Evolutionary conservation across 2,888 invertebrate species (phyloP), one percentile per base, ranked within the genome.

Genomic region (Uloborus plumipes): DNA sequence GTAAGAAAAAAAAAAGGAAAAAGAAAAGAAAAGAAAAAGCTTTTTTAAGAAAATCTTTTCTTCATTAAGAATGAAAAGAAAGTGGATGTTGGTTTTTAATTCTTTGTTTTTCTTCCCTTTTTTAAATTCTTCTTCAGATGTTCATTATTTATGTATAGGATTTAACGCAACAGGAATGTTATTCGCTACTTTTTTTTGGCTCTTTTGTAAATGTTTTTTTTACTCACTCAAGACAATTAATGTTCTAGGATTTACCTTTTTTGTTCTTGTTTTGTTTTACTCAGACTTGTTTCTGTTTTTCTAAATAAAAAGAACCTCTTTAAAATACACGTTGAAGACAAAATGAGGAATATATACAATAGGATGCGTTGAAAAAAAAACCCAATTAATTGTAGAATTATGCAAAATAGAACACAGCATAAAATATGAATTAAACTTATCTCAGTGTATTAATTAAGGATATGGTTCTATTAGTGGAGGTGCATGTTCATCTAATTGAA

Each of bases 101-200:
- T 70, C n/a, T 62, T 62, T 31, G 18, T 31, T 47, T 70, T 39
- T 16, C 58, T 50, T 53, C 47, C 22, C n/a, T 73, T 64, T n/a
- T 69, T 50, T 71, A 49, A 22, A 20, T 50, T 66, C 15, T 64
- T 78, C 58, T 70, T 74, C 69, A 70, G 80, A 58, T 53, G 65
- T 70, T 70, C 80, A 81, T 81, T 81, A 81, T 73, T 81, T 81
- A 81, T 81, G 80, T 74, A 81, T 81, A 73, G 74, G 47, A 70
- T 58, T 74, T 74, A 81, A 81, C 74, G 69, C 80, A 55, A 58
- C 22, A 65, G 65, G 75, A 75, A 22, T 58, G 80, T 74, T 78
- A 59, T 78, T 26, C 66, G 59, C 47, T 58, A 59, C 26, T 26
- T 18, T 65, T 64, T 39, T 67, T 67, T 39, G 18, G 15, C 70